Evolutionary conservation across 53 echinoderm and acorn worm genomes (phyloP), one percentile per base, ranked within the genome.

Genomic region (Pentamera pediparva): DNA sequence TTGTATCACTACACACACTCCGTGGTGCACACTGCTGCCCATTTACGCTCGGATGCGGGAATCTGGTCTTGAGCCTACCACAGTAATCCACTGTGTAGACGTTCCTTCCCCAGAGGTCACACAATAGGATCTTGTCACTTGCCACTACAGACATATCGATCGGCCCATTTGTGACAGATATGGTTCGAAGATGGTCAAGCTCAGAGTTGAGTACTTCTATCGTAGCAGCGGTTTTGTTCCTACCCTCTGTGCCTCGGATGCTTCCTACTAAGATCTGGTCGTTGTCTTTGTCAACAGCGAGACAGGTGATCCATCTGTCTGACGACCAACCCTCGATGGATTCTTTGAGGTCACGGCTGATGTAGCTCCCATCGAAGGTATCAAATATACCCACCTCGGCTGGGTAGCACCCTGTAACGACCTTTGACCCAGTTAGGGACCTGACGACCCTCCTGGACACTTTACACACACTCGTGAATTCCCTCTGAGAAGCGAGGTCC

Each of bases 301-400:
- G n/a, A 67, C 67, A 67, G 15, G 67, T 67, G 21, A 67, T 31
- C 67, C 67, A 67, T 3, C 29, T 67, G 11, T 65, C 41, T 41
- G 27, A n/a, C 17, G 67, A 43, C 67, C 67, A 67, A 43, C 18
- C 30, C 5, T 39, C 30, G 6, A 38, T 29, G 0, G 32, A 26
- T 20, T 67, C 41, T 17, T 45, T 17, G 30, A 67, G 39, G 24
- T 47, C 45, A 11, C 30, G 30, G 25, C 15, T 45, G 12, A 67
- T 25, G 31, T 67, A 67, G n/a, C 40, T 67, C 8, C 67, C 39
- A 8, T 67, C 47, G 4, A 26, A 3, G 31, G 67, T 43, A 7
- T 67, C 41, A 31, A 30, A 67, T 43, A 67, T 43, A 22, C 67
- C 67, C 10, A 67, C 2, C 30, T 67, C 67, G 3, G 39, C 43